Conservation (phyloP, 2,113 vertebrate species). For the Psittacus erithacus region DNA sequence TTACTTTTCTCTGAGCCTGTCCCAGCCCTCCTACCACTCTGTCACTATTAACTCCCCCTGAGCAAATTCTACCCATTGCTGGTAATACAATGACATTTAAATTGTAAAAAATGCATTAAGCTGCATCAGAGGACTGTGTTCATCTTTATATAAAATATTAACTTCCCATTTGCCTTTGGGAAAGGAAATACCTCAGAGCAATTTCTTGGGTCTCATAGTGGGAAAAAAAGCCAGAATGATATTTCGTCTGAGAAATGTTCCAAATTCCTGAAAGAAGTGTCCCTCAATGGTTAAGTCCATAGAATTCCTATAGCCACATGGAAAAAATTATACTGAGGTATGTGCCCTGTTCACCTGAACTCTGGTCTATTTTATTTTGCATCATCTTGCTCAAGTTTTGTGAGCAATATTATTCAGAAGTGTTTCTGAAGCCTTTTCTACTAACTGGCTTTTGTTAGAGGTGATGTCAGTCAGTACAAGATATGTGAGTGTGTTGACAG, state of each 20-base stretch:
- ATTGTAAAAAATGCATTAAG: background rate
- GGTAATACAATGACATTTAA: background rate
- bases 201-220: background rate
- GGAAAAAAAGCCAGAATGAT: background rate
- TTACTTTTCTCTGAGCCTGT: background rate
- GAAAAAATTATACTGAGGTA: background rate
- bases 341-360: background rate
- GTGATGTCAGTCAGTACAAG: background rate
- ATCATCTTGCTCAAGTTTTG: background rate
- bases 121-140: background rate
- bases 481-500: background rate
- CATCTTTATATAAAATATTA: slow-evolving; percentile 13
- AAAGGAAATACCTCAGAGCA: background rate
- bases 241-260: background rate
- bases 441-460: background rate
- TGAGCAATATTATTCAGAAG: background rate
- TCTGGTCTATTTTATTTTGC: background rate
- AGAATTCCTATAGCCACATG: background rate
- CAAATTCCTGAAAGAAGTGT: background rate
- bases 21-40: background rate
- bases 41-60: background rate
- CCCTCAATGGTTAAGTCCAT: background rate
- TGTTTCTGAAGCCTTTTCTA: background rate
- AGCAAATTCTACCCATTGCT: background rate
- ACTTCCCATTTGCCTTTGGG: background rate